Evolutionary conservation across 2,797 vertebrate genomes (phyloP), one percentile per base, ranked within the genome.

Genomic region (Sciurus carolinensis): DNA sequence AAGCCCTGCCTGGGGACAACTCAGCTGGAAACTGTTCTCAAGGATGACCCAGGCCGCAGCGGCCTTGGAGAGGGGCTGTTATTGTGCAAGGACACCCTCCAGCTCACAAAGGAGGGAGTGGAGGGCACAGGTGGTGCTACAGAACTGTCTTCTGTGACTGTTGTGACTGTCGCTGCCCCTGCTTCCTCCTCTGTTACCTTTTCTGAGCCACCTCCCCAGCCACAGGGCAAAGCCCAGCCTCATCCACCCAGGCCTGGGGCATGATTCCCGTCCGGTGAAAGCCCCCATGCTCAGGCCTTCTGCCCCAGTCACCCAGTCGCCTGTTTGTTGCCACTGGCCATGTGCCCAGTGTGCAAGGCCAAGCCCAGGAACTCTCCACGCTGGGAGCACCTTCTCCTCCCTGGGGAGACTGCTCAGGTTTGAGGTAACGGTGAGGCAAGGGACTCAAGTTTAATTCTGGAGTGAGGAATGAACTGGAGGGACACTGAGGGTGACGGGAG

Each of bases 1-100:
- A 36, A 42, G 36, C 67, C 36, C 17, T 30, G 47, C 28, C 59
- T 24, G 6, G 36, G 57, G 44, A 64, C 18, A 33, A 18, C 42
- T 17, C 0, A 0, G 2, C 50, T 39, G 42, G 6, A 28, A 62
- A 39, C 20, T 26, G 12, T 3, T 39, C 26, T 24, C 93, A 62
- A 1, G 0, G 13, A 36, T 2, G 73, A 14, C 36, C 71, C 28
- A 64, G 90, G 3, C 6, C 64, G n/a, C 33, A 6, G 0, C 0
- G 18, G 57, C 73, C 79, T 18, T 1, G 62, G 52, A 57, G 39
- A 50, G 81, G 59, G 71, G 52, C 39, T 13, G 50, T 26, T n/a
- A 15, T 22, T 0, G 0, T 14, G 59, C 62, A 28, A 80, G 59
- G 59, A 72, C 44, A 44, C 13, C 36, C 17, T 66, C 47, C 64